A percentile compares a stretch with the other conserved stretches of the same genome.
phyloP scores from a whole-genome alignment of 2,113 vertebrate species.

The Triplophysa siluroides region DNA sequence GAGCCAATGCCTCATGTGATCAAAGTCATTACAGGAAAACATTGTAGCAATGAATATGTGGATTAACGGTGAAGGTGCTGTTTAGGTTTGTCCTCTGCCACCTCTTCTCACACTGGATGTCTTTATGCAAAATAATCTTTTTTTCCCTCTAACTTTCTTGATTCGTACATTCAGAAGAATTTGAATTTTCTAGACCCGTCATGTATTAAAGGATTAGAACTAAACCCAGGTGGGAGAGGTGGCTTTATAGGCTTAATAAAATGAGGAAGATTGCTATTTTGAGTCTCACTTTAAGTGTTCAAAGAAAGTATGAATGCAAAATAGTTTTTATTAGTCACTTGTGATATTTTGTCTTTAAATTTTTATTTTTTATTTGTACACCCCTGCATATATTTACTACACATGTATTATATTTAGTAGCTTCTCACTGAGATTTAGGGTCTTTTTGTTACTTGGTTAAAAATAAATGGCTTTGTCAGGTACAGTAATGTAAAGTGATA shows the following conservation, averaged over 20 bases:
- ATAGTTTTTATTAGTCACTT: background rate
- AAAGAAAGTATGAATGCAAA: no score
- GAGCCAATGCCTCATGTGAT: background rate
- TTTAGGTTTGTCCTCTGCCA: constrained; percentile 40
- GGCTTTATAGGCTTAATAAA: constrained; percentile 65
- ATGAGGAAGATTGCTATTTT: constrained; percentile 56
- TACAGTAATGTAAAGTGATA: constrained; percentile 38
- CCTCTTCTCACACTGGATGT: constrained; percentile 23
- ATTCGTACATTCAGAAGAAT: constrained; percentile 63
- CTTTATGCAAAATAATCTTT: constrained; percentile 64
- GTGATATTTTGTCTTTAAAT: no score
- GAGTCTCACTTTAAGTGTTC: constrained; percentile 38
- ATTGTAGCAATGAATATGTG: constrained; percentile 15
- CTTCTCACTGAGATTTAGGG: background rate
- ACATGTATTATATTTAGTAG: background rate
- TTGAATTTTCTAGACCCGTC: constrained; percentile 70
- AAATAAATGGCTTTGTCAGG: constrained; percentile 34
- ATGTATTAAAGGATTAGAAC: constrained; percentile 70
- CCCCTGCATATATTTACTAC: background rate
- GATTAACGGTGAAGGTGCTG: constrained; percentile 36
- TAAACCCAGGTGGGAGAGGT: constrained; percentile 64
- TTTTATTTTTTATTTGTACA: background rate
- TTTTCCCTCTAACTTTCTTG: constrained; percentile 56
- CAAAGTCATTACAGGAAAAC: constrained; percentile 1
- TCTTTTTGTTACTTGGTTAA: constrained; percentile 49